Percentiles rank a stretch among this genome's conserved stretches.
Conservation (phyloP, 2,888 invertebrate genomes). For the Parapristionchus giblindavisi region DNA sequence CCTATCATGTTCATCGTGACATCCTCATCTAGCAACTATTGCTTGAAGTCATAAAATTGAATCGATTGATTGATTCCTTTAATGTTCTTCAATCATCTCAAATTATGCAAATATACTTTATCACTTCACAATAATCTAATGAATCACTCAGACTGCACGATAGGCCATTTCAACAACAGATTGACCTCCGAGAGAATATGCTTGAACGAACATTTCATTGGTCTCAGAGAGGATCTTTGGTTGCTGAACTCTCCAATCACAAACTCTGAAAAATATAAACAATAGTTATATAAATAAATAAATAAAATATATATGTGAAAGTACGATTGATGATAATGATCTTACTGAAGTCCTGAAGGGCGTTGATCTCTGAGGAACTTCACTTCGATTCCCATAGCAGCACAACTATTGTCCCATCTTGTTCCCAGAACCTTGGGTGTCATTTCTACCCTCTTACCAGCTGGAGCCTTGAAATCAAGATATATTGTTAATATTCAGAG, state of each 20-base stretch:
- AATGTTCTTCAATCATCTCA: too few species aligned
- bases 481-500: background rate
- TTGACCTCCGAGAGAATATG: slow-evolving; percentile 1
- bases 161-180: slow-evolving; percentile 4
- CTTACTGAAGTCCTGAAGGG: slow-evolving; percentile 16
- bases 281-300: background rate
- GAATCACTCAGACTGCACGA: slow-evolving; percentile 1
- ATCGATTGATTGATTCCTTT: too few species aligned
- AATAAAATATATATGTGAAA: too few species aligned
- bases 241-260: background rate
- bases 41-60: too few species aligned
- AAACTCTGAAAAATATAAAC: slow-evolving; percentile 16
- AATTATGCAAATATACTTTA: too few species aligned
- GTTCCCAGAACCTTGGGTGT: slow-evolving; percentile 15
- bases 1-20: too few species aligned
- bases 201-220: slow-evolving; percentile 18
- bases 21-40: too few species aligned
- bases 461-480: background rate
- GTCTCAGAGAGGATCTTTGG: slow-evolving; percentile 4
- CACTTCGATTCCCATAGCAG: background rate
- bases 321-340: too few species aligned
- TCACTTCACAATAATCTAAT: too few species aligned
- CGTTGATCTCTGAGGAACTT: slow-evolving; percentile 12
- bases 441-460: background rate
- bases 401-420: background rate